Evolutionary conservation across 2,888 invertebrate genomes (phyloP).

Genomic region (Stomorhina lunata): DNA sequence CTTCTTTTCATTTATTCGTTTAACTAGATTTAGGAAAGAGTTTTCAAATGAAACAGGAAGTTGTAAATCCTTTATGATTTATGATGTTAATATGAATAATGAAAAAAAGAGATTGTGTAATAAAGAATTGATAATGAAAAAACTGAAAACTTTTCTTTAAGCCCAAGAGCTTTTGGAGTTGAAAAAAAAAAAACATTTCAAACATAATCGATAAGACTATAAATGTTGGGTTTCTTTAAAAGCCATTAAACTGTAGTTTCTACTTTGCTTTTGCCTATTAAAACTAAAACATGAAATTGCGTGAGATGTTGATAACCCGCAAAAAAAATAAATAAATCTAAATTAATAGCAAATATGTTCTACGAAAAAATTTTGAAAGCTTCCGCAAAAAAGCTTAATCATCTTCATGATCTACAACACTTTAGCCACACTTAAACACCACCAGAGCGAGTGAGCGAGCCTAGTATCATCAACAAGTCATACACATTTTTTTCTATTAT

Average conservation of each 20-base stretch:
- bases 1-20: not conserved
- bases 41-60: conserved; percentile 25
- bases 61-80: conserved; percentile 54
- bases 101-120: not conserved
- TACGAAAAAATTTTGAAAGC: conserved; percentile 58
- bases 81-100: conserved; percentile 25
- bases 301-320: conserved; percentile 21
- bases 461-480: not conserved
- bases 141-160: not conserved
- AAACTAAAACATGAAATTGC: conserved; percentile 27
- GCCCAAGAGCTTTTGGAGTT: not conserved
- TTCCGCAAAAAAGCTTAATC: conserved; percentile 58
- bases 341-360: not conserved
- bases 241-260: conserved; percentile 6
- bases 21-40: no score
- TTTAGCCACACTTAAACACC: conserved; percentile 49
- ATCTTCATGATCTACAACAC: conserved; percentile 60
- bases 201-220: not conserved
- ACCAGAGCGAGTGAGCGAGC: no score
- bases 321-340: not conserved
- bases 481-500: not conserved
- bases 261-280: not conserved
- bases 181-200: not conserved
- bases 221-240: conserved; percentile 9
- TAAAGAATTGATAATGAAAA: not conserved